Base-by-base conservation (phyloP, 2,113 vertebrate species). In the Nicator chloris region DNA sequence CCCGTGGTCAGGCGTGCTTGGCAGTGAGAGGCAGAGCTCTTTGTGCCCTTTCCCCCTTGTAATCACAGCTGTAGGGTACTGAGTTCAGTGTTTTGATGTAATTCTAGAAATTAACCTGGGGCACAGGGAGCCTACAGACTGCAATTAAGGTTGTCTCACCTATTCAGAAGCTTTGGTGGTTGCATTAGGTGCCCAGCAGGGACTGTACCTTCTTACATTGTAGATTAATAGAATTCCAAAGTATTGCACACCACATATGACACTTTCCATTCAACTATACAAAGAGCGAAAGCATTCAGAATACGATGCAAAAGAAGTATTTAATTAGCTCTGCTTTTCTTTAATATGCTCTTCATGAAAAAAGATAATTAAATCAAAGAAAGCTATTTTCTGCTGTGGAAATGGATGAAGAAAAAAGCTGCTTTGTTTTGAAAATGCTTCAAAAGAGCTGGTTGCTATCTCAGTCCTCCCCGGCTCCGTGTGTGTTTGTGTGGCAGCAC, bases 351-450 rank as follows among this genome's bases (percentile, higher is more conserved):
- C 9, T n/a, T 71, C 13, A 15, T 44, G 11, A 42, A 39, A 69
- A 42, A 22, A 65, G 22, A 82, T 39, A 39, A 71, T 47, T 40
- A 76, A 44, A 37, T 49, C 26, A 83, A 86, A 84, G 22, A 37
- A 72, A 50, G 37, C 30, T 92, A 13, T 95, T 81, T 94, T 86
- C 27, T 71, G 42, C 69, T 35, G 60, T 94, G 65, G 77, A 89
- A 89, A 70, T 66, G 42, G 66, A 54, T 3, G 5, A 72, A 90
- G 94, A 89, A 80, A 92, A 47, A 84, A 88, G 50, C 50, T 79
- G 59, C 82, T 95, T 92, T 89, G 85, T 91, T 94, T 81, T 59
- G 49, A 90, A 93, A 93, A 71, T 47, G 65, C 47, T 78, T 88
- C 85, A 77, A 40, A 90, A 69, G 85, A 63, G 59, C 65, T 65